Conservation (phyloP, 2,113 vertebrate genomes). For the Channa maculata region DNA sequence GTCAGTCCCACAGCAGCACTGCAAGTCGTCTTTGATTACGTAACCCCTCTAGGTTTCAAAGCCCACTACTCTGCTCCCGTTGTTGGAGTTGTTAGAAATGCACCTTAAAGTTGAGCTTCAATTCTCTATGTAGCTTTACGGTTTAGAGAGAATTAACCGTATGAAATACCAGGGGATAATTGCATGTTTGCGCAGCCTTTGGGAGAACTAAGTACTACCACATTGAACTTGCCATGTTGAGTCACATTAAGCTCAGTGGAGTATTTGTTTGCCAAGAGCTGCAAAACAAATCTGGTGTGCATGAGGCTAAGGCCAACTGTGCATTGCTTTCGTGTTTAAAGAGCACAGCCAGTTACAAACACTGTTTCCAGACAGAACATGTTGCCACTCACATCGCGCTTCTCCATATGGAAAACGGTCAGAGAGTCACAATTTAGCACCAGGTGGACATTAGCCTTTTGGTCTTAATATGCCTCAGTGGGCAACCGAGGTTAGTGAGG, state of each 20-base stretch:
- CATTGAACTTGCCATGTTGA: slow-evolving; percentile 48
- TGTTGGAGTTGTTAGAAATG: not conserved
- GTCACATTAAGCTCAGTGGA: slow-evolving; percentile 50
- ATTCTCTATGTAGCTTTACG: not conserved
- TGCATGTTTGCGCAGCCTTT: slow-evolving; percentile 54
- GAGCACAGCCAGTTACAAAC: slow-evolving; percentile 33
- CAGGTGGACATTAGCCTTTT: slow-evolving; percentile 44
- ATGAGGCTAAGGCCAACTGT: slow-evolving; percentile 27
- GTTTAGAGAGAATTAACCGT: slow-evolving; percentile 38
- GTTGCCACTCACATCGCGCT: not conserved
- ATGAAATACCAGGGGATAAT: slow-evolving; percentile 24
- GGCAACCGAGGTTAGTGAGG: slow-evolving; percentile 6
- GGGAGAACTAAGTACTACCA: slow-evolving; percentile 37
- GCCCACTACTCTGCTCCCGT: not conserved
- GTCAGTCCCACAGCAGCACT: slow-evolving; percentile 1
- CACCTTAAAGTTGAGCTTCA: not conserved
- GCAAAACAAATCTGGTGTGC: slow-evolving; percentile 54
- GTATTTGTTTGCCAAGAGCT: slow-evolving; percentile 49
- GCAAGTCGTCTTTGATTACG: slow-evolving; percentile 9
- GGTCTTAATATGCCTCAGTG: slow-evolving; percentile 8
- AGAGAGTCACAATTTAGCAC: slow-evolving; percentile 21
- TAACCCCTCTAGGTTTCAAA: slow-evolving; percentile 8
- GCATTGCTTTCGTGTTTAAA: slow-evolving; percentile 38
- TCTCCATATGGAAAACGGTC: slow-evolving; percentile 1
- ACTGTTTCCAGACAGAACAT: not conserved